Base-by-base conservation (phyloP, 2,113 vertebrate genomes). In the Calonectris borealis region DNA sequence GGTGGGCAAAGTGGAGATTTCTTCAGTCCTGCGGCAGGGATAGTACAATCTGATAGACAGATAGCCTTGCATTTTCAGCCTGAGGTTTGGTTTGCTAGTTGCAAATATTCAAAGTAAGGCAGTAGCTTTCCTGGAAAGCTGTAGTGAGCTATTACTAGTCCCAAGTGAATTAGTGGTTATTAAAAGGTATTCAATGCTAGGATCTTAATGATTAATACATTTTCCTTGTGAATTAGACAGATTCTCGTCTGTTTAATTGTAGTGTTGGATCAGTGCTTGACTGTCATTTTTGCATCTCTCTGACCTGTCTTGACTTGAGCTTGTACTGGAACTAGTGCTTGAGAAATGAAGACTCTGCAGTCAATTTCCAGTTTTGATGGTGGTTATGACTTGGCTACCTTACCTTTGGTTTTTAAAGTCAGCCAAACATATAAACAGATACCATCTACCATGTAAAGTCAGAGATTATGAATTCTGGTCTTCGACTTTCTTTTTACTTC, bases 61-160 rank as follows among this genome's bases (percentile, higher is more conserved):
- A 26, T 19, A 46, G 46, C 42, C 73, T 64, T 91, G 44, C 8
- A 1, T 83, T 92, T 81, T 15, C 83, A 86, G 36, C 72, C 69
- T 46, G 18, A 86, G n/a, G 55, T 81, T 62, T 3, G 2, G 16
- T 80, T 88, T 94, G 19, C 69, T 76, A 14, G 13, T 83, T 79
- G 54, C 31, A 69, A n/a, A 80, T 60, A 76, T 13, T 90, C 36
- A 44, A 20, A 78, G 34, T n/a, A 90, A 58, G 58, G 51, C 64
- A 80, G 46, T 89, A 77, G 89, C n/a, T 86, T 94, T 86, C 58
- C 62, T 92, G 86, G 57, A 88, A 61, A 73, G 77, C 86, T 83
- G 4, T 66, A 77, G n/a, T 64, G 42, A 86, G 82, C 48, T 78
- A 19, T 78, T 79, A 65, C 27, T 83, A 40, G 58, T 93, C 89